Evolutionary conservation across 2,797 vertebrate species (phyloP).

Genomic region (Phoeniculus purpureus): DNA sequence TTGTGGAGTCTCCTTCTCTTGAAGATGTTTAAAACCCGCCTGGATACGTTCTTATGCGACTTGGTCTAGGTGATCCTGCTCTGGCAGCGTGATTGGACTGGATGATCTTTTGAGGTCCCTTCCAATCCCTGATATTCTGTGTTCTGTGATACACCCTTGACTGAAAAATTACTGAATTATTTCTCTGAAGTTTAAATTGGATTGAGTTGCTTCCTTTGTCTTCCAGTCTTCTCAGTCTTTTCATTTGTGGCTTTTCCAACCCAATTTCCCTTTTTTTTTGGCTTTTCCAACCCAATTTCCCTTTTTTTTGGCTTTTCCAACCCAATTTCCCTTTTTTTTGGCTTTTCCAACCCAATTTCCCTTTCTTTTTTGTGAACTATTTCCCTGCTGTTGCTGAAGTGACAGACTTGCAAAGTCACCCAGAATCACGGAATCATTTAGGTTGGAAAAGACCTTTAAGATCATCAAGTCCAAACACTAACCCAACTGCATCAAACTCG

Average conservation of each 20-base stretch:
- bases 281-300: not conserved
- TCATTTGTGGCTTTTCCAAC: not conserved
- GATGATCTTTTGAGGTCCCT: too few relatives aligned
- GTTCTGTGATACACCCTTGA: not conserved
- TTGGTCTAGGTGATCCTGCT: too few relatives aligned
- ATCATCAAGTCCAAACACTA: too few relatives aligned
- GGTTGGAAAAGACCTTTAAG: too few relatives aligned
- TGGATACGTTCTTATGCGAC: too few relatives aligned
- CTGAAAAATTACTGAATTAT: not conserved
- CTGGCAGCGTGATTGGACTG: too few relatives aligned
- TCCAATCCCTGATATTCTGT: too few relatives aligned
- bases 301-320: not conserved
- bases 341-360: not conserved
- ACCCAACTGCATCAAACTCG: too few relatives aligned
- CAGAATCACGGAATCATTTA: too few relatives aligned
- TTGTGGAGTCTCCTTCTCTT: too few relatives aligned
- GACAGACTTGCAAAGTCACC: not conserved
- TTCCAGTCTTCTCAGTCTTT: not conserved
- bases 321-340: not conserved
- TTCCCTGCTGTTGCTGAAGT: not conserved
- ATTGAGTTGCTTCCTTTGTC: not conserved
- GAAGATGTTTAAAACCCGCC: too few relatives aligned
- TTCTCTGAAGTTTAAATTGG: not conserved
- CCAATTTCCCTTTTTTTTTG: not conserved
- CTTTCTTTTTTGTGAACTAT: not conserved